A percentile compares a stretch with the other conserved stretches of the same genome.
Evolutionary conservation across 2,888 invertebrate genomes (phyloP).

Genomic region (Abrostola tripartita): DNA sequence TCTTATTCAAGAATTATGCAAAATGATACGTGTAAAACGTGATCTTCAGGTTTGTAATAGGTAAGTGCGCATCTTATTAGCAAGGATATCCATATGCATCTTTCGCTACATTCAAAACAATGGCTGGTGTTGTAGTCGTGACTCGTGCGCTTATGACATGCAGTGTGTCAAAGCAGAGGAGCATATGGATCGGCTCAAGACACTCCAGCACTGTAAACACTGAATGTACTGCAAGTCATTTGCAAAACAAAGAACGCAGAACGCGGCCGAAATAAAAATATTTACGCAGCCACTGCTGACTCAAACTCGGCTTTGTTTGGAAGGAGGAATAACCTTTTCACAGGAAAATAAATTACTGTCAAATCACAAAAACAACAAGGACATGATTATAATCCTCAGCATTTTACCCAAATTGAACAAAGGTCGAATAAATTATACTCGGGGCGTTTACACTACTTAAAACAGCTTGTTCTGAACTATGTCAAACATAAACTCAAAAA

Average conservation of each 20-base stretch:
- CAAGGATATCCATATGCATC: slow-evolving; percentile 50
- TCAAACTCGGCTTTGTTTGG: slow-evolving; percentile 83
- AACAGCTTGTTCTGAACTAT: not conserved
- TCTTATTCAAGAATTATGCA: slow-evolving; percentile 44
- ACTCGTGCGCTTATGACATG: slow-evolving; percentile 64
- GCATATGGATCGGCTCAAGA: slow-evolving; percentile 79
- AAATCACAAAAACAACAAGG: slow-evolving; percentile 64
- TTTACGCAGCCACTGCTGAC: slow-evolving; percentile 82
- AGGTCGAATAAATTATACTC: slow-evolving; percentile 14
- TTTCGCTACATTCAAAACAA: slow-evolving; percentile 58
- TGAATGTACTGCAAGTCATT: slow-evolving; percentile 77
- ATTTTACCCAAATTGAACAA: slow-evolving; percentile 37
- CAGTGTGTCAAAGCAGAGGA: slow-evolving; percentile 65
- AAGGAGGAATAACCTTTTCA: slow-evolving; percentile 76
- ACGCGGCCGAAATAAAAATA: slow-evolving; percentile 84
- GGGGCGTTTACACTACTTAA: not conserved
- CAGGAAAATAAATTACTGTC: slow-evolving; percentile 79
- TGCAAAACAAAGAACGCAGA: slow-evolving; percentile 84
- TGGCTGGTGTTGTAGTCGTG: slow-evolving; percentile 57
- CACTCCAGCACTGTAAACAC: slow-evolving; percentile 77
- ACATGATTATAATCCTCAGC: slow-evolving; percentile 43
- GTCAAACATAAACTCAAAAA: not conserved
- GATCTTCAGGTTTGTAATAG: slow-evolving; percentile 43
- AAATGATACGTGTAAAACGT: slow-evolving; percentile 40
- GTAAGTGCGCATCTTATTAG: slow-evolving; percentile 45